Conservation (phyloP, 2,797 vertebrate genomes). For the Nyctibius grandis region DNA sequence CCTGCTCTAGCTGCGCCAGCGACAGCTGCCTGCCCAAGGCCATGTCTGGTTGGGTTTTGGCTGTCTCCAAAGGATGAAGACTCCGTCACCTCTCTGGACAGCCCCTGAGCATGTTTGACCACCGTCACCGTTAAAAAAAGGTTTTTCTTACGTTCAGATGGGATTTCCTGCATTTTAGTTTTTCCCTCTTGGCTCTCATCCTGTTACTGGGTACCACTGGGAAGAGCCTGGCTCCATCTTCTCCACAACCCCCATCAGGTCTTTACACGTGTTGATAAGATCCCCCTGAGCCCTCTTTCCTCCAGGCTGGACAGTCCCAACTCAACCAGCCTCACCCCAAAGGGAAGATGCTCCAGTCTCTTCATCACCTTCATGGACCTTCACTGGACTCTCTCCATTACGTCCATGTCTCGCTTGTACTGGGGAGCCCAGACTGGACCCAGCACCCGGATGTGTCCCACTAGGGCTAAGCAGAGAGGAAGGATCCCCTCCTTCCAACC, state of each 20-base stretch:
- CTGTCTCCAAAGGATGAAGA: background rate
- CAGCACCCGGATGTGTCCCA: background rate
- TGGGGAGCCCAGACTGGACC: no score
- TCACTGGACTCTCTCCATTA: no score
- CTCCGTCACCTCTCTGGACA: background rate
- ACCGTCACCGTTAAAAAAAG: no score
- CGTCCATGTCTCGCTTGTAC: no score
- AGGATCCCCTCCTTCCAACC: background rate
- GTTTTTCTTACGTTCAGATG: background rate
- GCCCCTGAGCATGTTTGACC: accelerated
- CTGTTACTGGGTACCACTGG: background rate
- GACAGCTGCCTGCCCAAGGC: background rate
- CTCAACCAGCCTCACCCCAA: no score
- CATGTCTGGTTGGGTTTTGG: background rate
- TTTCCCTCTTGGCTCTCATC: background rate
- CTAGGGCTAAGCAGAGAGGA: background rate
- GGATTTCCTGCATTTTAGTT: background rate
- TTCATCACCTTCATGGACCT: no score
- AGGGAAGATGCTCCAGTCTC: no score
- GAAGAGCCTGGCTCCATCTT: background rate
- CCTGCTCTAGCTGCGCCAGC: background rate
- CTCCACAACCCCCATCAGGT: accelerated
- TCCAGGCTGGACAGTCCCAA: no score
- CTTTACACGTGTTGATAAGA: background rate
- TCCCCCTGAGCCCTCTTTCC: no score